Percentiles rank a stretch among this genome's conserved stretches.
These are phyloP conservation scores for Amblyornis subalaris DNA, from an alignment of 2,113 vertebrate species.

Conservation along the genomic window DNA sequence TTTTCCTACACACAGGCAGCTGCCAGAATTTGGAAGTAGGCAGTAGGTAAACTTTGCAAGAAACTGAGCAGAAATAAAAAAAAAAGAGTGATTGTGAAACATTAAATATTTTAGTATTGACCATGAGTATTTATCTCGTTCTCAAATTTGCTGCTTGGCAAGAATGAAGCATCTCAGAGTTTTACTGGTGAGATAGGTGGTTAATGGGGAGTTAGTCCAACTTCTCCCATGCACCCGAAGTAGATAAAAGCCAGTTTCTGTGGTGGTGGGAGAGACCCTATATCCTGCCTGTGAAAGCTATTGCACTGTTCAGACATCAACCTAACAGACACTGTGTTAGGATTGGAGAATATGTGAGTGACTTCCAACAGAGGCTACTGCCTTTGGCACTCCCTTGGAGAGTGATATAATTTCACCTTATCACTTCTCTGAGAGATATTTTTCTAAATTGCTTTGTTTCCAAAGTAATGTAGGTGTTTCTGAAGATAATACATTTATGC, in stretches of 20 bases:
- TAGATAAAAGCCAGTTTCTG: not conserved
- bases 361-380: not conserved
- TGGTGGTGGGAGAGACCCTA: not conserved
- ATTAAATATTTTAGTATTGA: not conserved
- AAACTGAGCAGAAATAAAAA: not conserved
- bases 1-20: not conserved
- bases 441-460: not conserved
- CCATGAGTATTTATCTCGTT: not conserved
- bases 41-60: not conserved
- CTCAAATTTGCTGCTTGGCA: not conserved
- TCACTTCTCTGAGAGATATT: not conserved
- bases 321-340: not conserved
- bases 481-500: not conserved
- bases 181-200: not conserved
- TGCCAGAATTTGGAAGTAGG: not conserved
- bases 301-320: not conserved
- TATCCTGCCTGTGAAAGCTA: not conserved
- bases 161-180: not conserved
- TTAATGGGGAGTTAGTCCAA: not conserved
- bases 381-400: not conserved
- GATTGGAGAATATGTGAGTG: not conserved
- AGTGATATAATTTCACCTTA: not conserved
- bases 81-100: rapidly evolving
- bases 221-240: not conserved
- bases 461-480: not conserved